A percentile compares a stretch with the other conserved stretches of the same genome.
phyloP scores from a whole-genome alignment of 2,113 vertebrate species.

The Mellivora capensis region DNA sequence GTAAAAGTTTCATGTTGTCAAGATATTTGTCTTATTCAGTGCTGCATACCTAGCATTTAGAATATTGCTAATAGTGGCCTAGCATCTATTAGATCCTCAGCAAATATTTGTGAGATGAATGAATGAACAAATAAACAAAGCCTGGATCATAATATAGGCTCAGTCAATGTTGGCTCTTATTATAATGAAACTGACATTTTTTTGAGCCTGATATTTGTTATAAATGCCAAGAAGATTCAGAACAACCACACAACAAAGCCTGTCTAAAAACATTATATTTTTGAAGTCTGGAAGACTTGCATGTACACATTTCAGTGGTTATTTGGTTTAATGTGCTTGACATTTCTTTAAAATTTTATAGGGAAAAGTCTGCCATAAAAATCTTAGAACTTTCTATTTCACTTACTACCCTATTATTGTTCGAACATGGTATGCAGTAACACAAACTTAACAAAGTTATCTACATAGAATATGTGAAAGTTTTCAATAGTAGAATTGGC shows the following conservation, averaged over 20 bases:
- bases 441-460: background rate
- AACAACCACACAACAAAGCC: background rate
- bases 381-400: slow-evolving; percentile 13
- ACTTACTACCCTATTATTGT: background rate
- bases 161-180: background rate
- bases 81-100: background rate
- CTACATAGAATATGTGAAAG: background rate
- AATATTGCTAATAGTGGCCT: background rate
- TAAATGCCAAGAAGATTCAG: background rate
- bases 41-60: background rate
- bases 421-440: background rate
- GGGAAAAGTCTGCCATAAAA: background rate
- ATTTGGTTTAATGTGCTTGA: background rate
- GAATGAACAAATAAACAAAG: background rate
- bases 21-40: background rate
- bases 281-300: background rate
- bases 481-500: background rate
- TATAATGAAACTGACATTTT: background rate
- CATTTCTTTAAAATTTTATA: slow-evolving; percentile 14
- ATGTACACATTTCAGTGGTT: background rate
- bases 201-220: background rate
- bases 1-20: background rate
- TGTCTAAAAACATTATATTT: background rate
- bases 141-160: background rate
- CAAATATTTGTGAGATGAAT: slow-evolving; percentile 16